Evolutionary conservation across 2,797 vertebrate genomes (phyloP), one percentile per base, ranked within the genome.

Genomic region (Rhincodon typus): DNA sequence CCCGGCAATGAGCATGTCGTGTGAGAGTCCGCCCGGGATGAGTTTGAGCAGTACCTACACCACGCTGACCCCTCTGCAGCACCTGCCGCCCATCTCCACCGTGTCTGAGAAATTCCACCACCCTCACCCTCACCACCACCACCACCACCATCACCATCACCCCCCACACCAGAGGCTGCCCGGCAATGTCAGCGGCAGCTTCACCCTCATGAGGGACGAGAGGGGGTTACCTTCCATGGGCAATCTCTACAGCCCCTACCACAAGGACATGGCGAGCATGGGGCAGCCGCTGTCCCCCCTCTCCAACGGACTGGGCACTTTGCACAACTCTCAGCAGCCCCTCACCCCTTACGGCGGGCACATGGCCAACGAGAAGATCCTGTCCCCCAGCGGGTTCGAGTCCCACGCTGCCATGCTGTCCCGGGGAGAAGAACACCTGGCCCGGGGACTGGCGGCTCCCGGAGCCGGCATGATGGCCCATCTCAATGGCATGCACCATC

Each of bases 31-130:
- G 27, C 97, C 98, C 90, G 98, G 98, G 88, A 98, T 99, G 98
- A 98, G 98, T 97, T 97, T 99, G 96, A 99, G 98, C 97, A 98
- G 98, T 97, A 99, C 99, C 96, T 99, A 99, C 97, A 99, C 99
- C 90, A 99, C 98, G 34, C 98, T 99, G 96, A 99, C 99, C 96
- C 99, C 99, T 95, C 98, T 99, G 96, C 99, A 99, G 98, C 99
- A 99, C 98, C 98, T 99, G 98, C 98, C 99, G 57, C 98, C 99
- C 95, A 98, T 99, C 96, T 98, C 99, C 96, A 98, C 98, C 34
- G 99, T 99, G 66, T 98, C 99, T 57, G 99, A 99, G 96, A 99
- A 99, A 98, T 99, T 99, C 97, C 98, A 98, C 96, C 98, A 98
- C 97, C 95, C 82, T 42, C 95, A 91, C n/a, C 98, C 98, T 96